Conservation (phyloP, 1,140 invertebrate genomes). For the Bombus sylvicola region DNA sequence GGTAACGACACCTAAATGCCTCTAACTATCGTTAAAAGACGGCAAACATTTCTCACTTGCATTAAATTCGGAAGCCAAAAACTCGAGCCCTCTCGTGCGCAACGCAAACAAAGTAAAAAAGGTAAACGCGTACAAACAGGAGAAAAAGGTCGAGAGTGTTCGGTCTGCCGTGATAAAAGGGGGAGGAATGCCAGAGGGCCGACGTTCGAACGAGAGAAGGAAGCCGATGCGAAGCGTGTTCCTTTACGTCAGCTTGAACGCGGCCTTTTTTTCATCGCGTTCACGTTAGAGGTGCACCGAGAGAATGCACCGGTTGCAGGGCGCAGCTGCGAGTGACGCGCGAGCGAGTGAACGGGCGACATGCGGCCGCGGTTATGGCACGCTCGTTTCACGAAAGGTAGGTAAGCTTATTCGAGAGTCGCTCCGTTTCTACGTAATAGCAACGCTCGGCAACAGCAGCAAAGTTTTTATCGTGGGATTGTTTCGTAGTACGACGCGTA, state of each 20-base stretch:
- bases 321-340: constrained; percentile 49
- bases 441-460: background rate
- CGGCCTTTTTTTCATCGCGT: constrained; percentile 39
- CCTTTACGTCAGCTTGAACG: constrained; percentile 53
- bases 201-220: constrained; percentile 24
- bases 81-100: background rate
- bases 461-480: background rate
- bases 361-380: constrained; percentile 29
- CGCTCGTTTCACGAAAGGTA: constrained; percentile 18
- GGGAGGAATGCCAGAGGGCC: constrained; percentile 23
- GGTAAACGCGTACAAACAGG: background rate
- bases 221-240: constrained; percentile 33
- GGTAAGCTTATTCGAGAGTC: background rate
- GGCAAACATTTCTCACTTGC: background rate
- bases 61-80: constrained; percentile 26
- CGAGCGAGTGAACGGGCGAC: background rate
- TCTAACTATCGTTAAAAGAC: background rate
- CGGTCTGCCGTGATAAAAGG: constrained; percentile 30
- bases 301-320: constrained; percentile 44
- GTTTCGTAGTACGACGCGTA: constrained; percentile 2
- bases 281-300: constrained; percentile 40
- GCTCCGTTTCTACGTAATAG: background rate
- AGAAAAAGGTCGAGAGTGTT: constrained; percentile 18
- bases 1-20: background rate
- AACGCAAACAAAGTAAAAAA: background rate